Base-by-base conservation (phyloP, 2,797 vertebrate species). In the Anabas testudineus region DNA sequence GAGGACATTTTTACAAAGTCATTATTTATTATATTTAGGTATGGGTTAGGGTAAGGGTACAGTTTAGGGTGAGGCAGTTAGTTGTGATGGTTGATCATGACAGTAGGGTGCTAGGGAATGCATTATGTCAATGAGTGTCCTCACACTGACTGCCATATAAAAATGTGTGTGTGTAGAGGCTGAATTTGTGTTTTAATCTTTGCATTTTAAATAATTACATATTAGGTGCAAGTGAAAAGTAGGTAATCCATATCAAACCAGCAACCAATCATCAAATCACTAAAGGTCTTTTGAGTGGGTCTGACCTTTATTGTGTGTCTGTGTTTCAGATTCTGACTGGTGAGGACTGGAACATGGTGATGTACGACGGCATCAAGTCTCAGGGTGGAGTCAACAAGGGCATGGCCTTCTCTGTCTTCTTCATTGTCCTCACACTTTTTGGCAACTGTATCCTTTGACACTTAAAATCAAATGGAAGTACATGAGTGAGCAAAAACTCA, bases 261-360 rank as follows among this genome's bases (percentile, higher is more conserved):
- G 49, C 21, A 41, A 30, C 52, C 18, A 13, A 24, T 61, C 9
- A 13, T 57, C 9, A n/a, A 16, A 51, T 49, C 7, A 18, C 21
- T 36, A 4, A 46, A 26, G 46, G 37, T 41, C 10, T 21, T 54
- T 32, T 3, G 4, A 47, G 36, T 59, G 49, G 18, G n/a, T 32
- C n/a, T 60, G 57, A 21, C 45, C 71, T 36, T 68, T 34, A 45
- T 4, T 49, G 2, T 68, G 12, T 75, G 60, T 81, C 36, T 60
- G 46, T 58, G 22, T 46, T 12, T 21, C 88, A 98, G 97, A 97
- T 99, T 88, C 93, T 98, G 92, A 99, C 97, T 0, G 97, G 97
- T 0, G 97, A 98, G 86, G 97, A 99, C 90, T 99, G 97, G 97
- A 98, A 99, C 76, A 95, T 95, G 88, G 97, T 99, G 86, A 99